Percentiles rank a stretch among this genome's conserved stretches.
Evolutionary conservation across 2,888 invertebrate species (phyloP).

Genomic region (Noctua janthe): DNA sequence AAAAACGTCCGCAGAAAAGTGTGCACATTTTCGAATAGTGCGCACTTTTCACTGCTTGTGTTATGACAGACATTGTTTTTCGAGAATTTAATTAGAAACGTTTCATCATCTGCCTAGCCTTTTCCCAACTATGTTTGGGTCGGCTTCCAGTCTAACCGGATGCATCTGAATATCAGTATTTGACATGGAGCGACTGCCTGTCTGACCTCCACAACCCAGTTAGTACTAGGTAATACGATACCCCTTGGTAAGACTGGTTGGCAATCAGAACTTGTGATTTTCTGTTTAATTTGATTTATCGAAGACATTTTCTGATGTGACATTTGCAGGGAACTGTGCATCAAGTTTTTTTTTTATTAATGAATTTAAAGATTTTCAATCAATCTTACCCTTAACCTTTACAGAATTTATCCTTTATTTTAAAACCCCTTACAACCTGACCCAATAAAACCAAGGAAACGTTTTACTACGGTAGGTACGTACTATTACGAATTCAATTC

Average conservation of each 20-base stretch:
- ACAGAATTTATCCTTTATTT: neutral
- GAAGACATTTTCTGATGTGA: neutral
- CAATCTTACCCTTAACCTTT: conserved; percentile 10
- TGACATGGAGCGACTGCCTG: no score
- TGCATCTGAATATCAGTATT: no score
- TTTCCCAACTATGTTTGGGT: no score
- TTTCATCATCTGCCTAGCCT: neutral
- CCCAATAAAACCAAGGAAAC: conserved; percentile 54
- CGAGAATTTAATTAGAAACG: neutral
- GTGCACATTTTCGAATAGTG: neutral
- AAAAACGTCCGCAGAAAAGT: neutral
- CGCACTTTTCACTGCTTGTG: neutral
- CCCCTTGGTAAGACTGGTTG: no score
- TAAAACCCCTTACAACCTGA: conserved; percentile 17
- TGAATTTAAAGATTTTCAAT: conserved; percentile 2
- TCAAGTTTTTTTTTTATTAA: neutral
- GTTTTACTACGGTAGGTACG: conserved; percentile 52
- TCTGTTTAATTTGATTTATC: neutral
- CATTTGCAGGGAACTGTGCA: neutral
- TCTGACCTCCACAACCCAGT: no score
- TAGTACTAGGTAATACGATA: no score
- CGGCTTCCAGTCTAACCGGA: no score
- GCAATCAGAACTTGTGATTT: neutral
- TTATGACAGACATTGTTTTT: neutral
- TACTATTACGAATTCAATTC: conserved; percentile 67